Conservation (phyloP, 2,888 invertebrate species). For the Disparrhopalites patrizii region DNA sequence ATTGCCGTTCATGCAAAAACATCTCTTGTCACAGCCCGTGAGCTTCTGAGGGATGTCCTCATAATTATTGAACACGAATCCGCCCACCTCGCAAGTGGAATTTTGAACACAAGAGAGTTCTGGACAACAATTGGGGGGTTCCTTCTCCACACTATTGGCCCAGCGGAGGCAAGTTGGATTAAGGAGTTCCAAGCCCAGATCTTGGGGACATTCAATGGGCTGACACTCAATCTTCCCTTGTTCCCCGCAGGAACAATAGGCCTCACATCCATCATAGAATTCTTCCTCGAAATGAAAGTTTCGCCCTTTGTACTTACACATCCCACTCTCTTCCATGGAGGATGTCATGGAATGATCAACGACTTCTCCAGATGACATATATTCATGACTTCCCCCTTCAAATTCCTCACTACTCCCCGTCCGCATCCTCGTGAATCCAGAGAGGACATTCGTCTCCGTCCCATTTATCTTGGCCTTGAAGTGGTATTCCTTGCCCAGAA, state of each 20-base stretch:
- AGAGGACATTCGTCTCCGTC: constrained; percentile 40
- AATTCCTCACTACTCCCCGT: constrained; percentile 23
- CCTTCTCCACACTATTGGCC: constrained; percentile 63
- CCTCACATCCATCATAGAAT: constrained; percentile 76
- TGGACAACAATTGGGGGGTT: constrained; percentile 76
- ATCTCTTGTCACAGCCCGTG: constrained; percentile 72
- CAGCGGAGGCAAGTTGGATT: constrained; percentile 80
- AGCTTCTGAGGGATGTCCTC: constrained; percentile 72
- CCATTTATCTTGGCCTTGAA: constrained; percentile 41
- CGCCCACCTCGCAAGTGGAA: constrained; percentile 68
- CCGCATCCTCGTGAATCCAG: constrained; percentile 28
- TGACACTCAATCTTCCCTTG: constrained; percentile 67
- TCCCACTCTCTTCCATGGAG: constrained; percentile 4
- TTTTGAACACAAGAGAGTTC: constrained; percentile 74
- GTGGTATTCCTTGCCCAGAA: constrained; percentile 41
- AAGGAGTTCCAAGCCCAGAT: constrained; percentile 77
- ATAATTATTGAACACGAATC: constrained; percentile 67
- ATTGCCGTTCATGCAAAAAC: constrained; percentile 82
- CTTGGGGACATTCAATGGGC: constrained; percentile 75
- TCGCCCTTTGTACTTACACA: constrained; percentile 51
- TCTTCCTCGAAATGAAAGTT: constrained; percentile 58
- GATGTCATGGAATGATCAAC: constrained; percentile 13
- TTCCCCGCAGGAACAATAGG: constrained; percentile 70
- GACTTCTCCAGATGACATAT: constrained; percentile 27
- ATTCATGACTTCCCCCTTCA: constrained; percentile 20